Base-by-base conservation (phyloP, 2,888 invertebrate genomes). In the Sycophila texana region DNA sequence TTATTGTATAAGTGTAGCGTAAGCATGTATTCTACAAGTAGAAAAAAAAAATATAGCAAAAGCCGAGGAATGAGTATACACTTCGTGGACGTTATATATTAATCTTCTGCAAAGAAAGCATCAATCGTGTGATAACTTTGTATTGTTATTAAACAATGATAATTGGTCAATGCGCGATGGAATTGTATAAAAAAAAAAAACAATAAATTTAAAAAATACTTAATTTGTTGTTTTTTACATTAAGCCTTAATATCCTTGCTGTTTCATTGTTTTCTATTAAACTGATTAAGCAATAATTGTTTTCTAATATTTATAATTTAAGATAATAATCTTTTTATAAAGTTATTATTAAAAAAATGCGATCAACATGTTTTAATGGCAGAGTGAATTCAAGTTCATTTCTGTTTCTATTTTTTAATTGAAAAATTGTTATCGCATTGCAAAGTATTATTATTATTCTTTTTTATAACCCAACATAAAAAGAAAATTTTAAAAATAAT, bases 151-250 rank as follows among this genome's bases (percentile, higher is more conserved):
- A 72, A 78, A 77, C 61, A 63, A 67, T 73, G 26, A 78, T 53
- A 65, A 74, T 74, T 70, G 76, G 67, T 66, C 65, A 65, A 74
- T 75, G 74, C 55, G 61, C 63, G 57, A 76, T 53, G 74, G 67
- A 81, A 79, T 81, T 81, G 77, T 77, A 77, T 73, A 79, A 71
- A 79, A 55, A n/a, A 79, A 71, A 79, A 79, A 81, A 81, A 67
- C 22, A 65, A 66, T 73, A 75, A 79, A 49, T 76, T 79, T 70
- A 60, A 26, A 74, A 71, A 60, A 65, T 51, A 55, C 20, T 1
- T 5, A 53, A 55, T 47, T n/a, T 63, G 47, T 22, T 63, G 47
- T 57, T 70, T n/a, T 65, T 30, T 49, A 65, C 12, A 65, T 18
- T 18, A 65, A 16, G 4, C 65, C 76, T 30, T 70, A 5, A n/a